Evolutionary conservation across 2,888 invertebrate species (phyloP), one percentile per base, ranked within the genome.

Genomic region (Acrobasis consociella): DNA sequence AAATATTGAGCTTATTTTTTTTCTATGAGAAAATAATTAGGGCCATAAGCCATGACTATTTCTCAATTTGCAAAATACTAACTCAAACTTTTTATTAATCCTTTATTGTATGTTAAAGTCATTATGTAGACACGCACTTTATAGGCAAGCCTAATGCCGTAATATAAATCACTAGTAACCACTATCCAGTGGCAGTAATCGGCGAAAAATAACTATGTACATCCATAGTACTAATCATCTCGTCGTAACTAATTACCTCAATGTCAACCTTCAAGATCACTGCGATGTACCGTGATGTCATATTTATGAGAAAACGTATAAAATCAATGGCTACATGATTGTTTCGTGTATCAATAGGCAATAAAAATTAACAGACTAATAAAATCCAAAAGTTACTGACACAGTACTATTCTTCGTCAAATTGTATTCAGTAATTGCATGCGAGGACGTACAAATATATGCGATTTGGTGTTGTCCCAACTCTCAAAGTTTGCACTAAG

Each of bases 231-330:
- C 39, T 52, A 22, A 39, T 51, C 51, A 17, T 60, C 38, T 39
- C 17, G 38, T 52, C 9, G 17, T 60, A 31, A 46, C 46, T 11
- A 46, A 60, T 42, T 42, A 60, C 42, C 51, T 51, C 60, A 60
- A 60, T 60, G 60, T 42, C 51, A 39, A 42, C 5, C 15, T 51
- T 10, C 51, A 60, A 52, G 60, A 51, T 60, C 39, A 53, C 15
- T 13, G 37, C 11, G 16, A 17, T 60, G 39, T 51, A n/a, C 17
- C 39, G 52, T 51, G 51, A 17, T 39, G 39, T 60, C 51, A 39
- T 51, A 52, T 60, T 17, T 60, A 39, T 51, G 51, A 60, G 51
- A 52, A 60, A 58, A 51, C n/a, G 38, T 39, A 60, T 60, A 56
- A 39, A 52, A 56, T 17, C 56, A 56, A 16, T 17, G 17, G 17